phyloP scores from a whole-genome alignment of 2,888 invertebrate species.

The Lasioglossum villosulum region DNA sequence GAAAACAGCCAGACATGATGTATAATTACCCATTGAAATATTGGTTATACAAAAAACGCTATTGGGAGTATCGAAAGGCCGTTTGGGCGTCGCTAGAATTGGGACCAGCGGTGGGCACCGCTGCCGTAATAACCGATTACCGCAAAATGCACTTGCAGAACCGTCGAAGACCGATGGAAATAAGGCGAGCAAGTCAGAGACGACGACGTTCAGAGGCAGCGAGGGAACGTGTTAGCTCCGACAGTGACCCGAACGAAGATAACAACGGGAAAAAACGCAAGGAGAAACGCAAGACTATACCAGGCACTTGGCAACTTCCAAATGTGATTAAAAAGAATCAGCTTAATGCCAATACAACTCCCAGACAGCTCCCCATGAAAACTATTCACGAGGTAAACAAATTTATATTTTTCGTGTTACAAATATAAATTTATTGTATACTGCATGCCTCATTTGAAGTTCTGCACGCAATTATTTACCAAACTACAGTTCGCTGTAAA shows the following conservation, averaged over 20 bases:
- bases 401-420: no score
- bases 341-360: background rate
- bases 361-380: background rate
- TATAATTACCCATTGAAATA: slow-evolving; percentile 31
- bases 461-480: background rate
- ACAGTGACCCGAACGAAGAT: background rate
- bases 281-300: background rate
- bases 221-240: background rate
- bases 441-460: no score
- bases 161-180: background rate
- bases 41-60: slow-evolving; percentile 29
- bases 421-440: no score
- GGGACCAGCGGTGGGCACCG: background rate
- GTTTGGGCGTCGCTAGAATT: slow-evolving; percentile 17
- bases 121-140: background rate
- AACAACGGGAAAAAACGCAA: background rate
- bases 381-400: background rate
- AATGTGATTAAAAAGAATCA: background rate
- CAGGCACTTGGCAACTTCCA: background rate
- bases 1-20: background rate
- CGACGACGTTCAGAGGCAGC: background rate
- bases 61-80: slow-evolving; percentile 34
- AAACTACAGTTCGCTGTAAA: background rate
- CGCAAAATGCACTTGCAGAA: no score
- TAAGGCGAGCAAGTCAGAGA: background rate